These are phyloP conservation scores for Bombus consobrinus DNA, from an alignment of 1,140 invertebrate species.

Conservation along the genomic window DNA sequence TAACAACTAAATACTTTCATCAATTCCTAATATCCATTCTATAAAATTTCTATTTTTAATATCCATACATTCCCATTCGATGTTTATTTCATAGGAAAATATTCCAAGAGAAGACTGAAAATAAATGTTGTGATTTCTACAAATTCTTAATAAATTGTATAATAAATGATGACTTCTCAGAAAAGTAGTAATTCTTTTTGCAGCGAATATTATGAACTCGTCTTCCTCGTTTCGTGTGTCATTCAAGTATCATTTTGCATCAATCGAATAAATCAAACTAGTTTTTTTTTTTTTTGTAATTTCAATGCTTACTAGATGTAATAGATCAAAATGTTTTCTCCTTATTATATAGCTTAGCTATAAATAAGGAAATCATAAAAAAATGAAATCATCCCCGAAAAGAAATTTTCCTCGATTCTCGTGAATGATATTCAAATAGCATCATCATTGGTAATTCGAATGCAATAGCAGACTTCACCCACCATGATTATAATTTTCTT, in stretches of 20 bases:
- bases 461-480: not conserved
- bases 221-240: too few species aligned
- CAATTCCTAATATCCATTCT: not conserved
- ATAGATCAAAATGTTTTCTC: too few species aligned
- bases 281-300: too few species aligned
- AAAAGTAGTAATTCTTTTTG: too few species aligned
- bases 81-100: not conserved
- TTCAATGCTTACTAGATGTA: too few species aligned
- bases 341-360: not conserved
- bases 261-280: too few species aligned
- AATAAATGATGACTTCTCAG: not conserved
- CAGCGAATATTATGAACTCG: too few species aligned
- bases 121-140: not conserved
- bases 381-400: not conserved
- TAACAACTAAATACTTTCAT: not conserved
- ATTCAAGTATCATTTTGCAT: too few species aligned
- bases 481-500: not conserved
- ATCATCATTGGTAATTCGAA: not conserved
- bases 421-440: not conserved
- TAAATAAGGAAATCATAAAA: not conserved
- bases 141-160: not conserved
- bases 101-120: not conserved
- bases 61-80: not conserved
- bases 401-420: not conserved
- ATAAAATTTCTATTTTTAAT: not conserved